Base-by-base conservation (phyloP, 2,113 vertebrate species). In the Rousettus leschenaultii region DNA sequence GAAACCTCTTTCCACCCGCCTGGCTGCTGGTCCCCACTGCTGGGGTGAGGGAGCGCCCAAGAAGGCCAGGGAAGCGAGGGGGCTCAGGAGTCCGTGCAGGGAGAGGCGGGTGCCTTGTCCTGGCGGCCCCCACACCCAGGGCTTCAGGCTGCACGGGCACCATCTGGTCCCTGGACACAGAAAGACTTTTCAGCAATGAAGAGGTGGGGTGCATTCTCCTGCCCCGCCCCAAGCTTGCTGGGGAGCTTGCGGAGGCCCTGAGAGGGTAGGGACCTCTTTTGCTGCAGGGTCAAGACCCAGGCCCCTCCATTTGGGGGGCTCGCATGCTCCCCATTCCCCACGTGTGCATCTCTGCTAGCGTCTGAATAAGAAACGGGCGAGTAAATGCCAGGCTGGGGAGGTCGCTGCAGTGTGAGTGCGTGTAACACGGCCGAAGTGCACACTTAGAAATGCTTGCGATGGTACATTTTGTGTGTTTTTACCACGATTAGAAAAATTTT, bases 391-490 rank as follows among this genome's bases (percentile, higher is more conserved):
- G 21, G 51, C 16, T 22, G 30, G 24, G 24, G 38, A 16, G 35
- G 16, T 1, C 2, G 11, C 26, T 12, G 21, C 1, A 1, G 2
- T 2, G 4, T 21, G 16, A 86, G 48, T 2, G 40, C 7, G 14
- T 48, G 2, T 35, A 13, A 63, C 13, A 4, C 22, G 2, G 2
- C 38, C 4, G 6, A 24, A 6, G 0, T 7, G 24, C 73, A 2
- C 15, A 2, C 77, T 16, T 2, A 5, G 19, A 30, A 63, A 5
- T 0, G 33, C 66, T 30, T 0, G 5, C 45, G 18, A 18, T 1
- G 28, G 63, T 2, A 6, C 21, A 8, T 38, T 30, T 28, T 33
- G 19, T 24, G 40, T 55, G 48, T 74, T 45, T 38, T 66, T 18
- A 55, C 45, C 57, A 14, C 28, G n/a, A 90, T n/a, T 73, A 63